Evolutionary conservation across 2,797 vertebrate species (phyloP).

Genomic region (Agapornis canus): DNA sequence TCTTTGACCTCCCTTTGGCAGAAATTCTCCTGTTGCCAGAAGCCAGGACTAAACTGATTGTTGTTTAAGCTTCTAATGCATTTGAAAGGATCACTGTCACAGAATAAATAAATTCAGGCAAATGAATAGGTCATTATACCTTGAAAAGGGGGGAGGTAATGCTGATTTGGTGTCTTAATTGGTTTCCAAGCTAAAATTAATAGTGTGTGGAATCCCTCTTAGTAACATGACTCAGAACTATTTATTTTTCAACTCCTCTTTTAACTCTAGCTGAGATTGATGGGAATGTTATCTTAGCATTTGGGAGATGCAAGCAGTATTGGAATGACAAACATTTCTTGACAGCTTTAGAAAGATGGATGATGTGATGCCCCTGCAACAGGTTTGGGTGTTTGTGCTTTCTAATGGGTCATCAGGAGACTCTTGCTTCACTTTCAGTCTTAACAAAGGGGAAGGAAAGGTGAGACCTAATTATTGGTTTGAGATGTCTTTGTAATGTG

Average conservation of each 20-base stretch:
- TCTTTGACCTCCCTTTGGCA: neutral
- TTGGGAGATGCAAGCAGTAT: constrained; percentile 55
- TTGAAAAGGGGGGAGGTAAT: constrained; percentile 18
- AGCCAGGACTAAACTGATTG: neutral
- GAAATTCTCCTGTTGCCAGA: constrained; percentile 8
- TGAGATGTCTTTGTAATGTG: neutral
- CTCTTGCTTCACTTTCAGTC: constrained; percentile 1
- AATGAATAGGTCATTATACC: neutral
- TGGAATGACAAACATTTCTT: constrained; percentile 74
- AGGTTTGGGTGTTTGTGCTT: constrained; percentile 52
- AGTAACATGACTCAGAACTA: constrained; percentile 40
- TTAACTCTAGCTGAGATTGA: constrained; percentile 69
- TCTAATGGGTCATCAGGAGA: neutral
- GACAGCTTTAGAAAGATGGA: constrained; percentile 68
- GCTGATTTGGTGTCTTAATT: constrained; percentile 75
- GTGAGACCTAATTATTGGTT: neutral
- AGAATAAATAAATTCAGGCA: constrained; percentile 45
- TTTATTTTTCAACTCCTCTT: constrained; percentile 67
- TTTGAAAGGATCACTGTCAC: neutral
- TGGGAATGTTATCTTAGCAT: constrained; percentile 41
- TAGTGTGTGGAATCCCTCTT: constrained; percentile 61
- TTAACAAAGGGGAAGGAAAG: neutral
- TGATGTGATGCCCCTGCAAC: constrained; percentile 51
- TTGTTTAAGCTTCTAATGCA: neutral
- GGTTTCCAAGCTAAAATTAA: constrained; percentile 67